A percentile compares a stretch with the other conserved stretches of the same genome.
phyloP scores from a whole-genome alignment of 1,140 invertebrate genomes.

The Lutraria rhynchaena region DNA sequence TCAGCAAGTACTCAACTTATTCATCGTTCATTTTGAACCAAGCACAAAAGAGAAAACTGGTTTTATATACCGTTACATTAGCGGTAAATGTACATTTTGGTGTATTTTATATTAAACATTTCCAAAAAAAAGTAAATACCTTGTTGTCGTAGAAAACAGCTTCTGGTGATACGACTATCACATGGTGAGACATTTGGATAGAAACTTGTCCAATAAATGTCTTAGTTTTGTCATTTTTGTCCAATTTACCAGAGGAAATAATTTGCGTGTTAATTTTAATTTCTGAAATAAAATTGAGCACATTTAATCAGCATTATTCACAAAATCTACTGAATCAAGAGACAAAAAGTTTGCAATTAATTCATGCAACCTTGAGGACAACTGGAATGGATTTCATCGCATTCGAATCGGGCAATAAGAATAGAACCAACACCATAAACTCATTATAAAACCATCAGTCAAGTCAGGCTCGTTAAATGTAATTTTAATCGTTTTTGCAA shows the following conservation, averaged over 20 bases:
- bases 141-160: slow-evolving; percentile 10
- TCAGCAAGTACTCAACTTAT: too few relatives aligned
- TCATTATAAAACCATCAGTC: neutral
- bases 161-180: slow-evolving; percentile 11
- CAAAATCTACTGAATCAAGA: too few relatives aligned
- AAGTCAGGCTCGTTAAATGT: neutral
- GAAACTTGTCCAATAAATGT: slow-evolving; percentile 13
- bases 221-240: neutral
- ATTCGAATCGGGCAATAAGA: neutral
- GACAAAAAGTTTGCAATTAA: neutral
- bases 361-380: neutral
- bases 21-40: too few relatives aligned
- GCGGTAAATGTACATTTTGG: too few relatives aligned
- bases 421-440: neutral
- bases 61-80: too few relatives aligned
- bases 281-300: too few relatives aligned
- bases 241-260: neutral
- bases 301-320: too few relatives aligned
- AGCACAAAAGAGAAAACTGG: too few relatives aligned
- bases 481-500: neutral
- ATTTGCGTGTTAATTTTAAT: slow-evolving; percentile 9
- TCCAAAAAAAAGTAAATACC: neutral
- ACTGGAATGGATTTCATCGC: neutral
- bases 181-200: slow-evolving; percentile 10
- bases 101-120: too few relatives aligned